These are phyloP conservation scores for Asarcornis scutulata DNA, from an alignment of 2,113 vertebrate genomes.

Conservation along the genomic window DNA sequence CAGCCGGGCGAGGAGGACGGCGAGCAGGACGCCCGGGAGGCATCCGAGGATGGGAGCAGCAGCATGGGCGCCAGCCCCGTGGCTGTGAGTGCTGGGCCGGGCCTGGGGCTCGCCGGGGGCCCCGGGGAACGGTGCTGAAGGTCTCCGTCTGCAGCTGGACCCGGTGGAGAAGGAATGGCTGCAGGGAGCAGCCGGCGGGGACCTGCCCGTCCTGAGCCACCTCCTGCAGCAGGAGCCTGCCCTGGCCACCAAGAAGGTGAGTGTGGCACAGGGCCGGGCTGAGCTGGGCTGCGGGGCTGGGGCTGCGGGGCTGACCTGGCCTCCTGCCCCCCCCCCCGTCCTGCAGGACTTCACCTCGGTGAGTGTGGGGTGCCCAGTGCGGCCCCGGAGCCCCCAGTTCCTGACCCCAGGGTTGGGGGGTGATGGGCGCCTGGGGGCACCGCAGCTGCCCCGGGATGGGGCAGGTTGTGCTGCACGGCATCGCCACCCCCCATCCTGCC, in stretches of 20 bases:
- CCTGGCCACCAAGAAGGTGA: slow-evolving; percentile 82
- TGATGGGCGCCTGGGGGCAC: too few relatives aligned
- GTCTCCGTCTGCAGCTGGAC: slow-evolving; percentile 70
- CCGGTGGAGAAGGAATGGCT: slow-evolving; percentile 84
- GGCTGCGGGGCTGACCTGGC: background rate
- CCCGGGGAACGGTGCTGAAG: background rate
- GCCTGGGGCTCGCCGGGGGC: background rate
- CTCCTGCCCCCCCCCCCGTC: background rate
- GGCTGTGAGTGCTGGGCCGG: slow-evolving; percentile 72
- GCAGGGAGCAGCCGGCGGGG: slow-evolving; percentile 79
- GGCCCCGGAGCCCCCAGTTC: background rate
- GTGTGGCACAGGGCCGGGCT: too few relatives aligned
- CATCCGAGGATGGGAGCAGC: slow-evolving; percentile 67
- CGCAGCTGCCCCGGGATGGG: too few relatives aligned
- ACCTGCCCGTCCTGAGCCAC: slow-evolving; percentile 75
- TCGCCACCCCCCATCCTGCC: too few relatives aligned
- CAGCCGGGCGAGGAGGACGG: background rate
- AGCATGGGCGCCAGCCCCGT: slow-evolving; percentile 75
- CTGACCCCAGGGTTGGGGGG: background rate
- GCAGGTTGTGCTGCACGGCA: too few relatives aligned
- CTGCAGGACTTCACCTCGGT: background rate
- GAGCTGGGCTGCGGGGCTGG: background rate
- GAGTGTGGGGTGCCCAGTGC: background rate
- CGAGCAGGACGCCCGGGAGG: slow-evolving; percentile 24
- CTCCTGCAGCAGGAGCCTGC: slow-evolving; percentile 80